phyloP scores from a whole-genome alignment of 2,113 vertebrate species.

The Cyrtonyx montezumae region DNA sequence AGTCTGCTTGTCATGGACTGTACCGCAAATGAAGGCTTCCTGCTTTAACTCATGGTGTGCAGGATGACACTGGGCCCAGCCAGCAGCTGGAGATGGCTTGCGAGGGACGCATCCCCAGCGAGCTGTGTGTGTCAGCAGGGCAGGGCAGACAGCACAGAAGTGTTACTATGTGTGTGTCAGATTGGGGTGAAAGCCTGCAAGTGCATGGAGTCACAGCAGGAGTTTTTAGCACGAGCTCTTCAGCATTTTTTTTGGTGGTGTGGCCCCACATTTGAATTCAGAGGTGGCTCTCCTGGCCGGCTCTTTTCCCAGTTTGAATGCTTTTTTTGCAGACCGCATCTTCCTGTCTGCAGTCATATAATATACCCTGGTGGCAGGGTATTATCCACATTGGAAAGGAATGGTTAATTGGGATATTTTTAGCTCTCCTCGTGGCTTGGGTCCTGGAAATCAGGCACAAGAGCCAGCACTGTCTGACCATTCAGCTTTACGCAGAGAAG shows the following conservation, averaged over 20 bases:
- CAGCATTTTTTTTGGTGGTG: accelerated
- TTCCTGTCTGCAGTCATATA: background rate
- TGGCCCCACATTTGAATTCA: background rate
- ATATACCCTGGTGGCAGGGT: background rate
- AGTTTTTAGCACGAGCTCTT: background rate
- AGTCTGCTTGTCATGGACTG: background rate
- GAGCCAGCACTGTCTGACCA: background rate
- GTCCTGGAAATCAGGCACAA: background rate
- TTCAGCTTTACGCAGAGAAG: background rate
- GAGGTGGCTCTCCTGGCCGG: background rate
- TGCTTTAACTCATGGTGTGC: background rate
- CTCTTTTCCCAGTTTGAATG: background rate
- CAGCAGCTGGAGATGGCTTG: background rate
- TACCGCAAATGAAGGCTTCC: background rate
- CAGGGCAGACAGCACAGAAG: background rate
- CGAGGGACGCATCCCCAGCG: background rate
- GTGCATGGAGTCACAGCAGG: background rate
- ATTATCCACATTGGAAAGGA: background rate
- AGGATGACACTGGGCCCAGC: background rate
- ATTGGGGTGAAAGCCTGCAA: background rate
- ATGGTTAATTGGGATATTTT: slow-evolving; percentile 34
- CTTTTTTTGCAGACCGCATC: background rate
- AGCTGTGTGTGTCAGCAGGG: background rate
- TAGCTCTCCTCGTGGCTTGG: background rate
- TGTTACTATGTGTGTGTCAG: background rate